Evolutionary conservation across 2,888 invertebrate genomes (phyloP).

Genomic region (Micropterix aruncella): DNA sequence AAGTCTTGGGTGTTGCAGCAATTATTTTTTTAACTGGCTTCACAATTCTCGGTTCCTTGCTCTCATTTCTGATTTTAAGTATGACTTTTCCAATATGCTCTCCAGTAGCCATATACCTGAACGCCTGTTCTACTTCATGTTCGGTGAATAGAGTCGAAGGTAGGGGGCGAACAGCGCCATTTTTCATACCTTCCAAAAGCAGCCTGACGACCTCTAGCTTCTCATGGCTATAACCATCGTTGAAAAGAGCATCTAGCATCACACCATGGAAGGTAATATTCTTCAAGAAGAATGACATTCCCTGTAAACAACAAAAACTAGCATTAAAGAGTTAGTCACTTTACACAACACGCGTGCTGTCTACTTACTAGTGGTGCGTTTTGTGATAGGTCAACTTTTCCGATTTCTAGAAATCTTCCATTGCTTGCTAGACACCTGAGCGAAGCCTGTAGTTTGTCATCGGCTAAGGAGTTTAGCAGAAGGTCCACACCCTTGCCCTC

Average conservation of each 20-base stretch:
- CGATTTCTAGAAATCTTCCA: slow-evolving; percentile 95
- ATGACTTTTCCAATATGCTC: slow-evolving; percentile 97
- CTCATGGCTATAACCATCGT: slow-evolving; percentile 48
- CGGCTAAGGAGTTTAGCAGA: slow-evolving; percentile 92
- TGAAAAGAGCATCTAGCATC: slow-evolving; percentile 86
- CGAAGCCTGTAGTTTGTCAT: slow-evolving; percentile 88
- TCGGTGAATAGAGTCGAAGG: slow-evolving; percentile 75
- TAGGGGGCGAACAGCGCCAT: slow-evolving; percentile 81
- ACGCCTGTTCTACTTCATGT: slow-evolving; percentile 83
- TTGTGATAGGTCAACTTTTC: slow-evolving; percentile 92
- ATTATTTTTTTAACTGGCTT: slow-evolving; percentile 45
- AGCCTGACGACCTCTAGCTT: slow-evolving; percentile 63
- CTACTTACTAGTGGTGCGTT: slow-evolving; percentile 57
- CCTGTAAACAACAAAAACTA: slow-evolving; percentile 26
- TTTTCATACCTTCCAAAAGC: slow-evolving; percentile 71
- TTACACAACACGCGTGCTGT: neutral
- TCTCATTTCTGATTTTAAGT: slow-evolving; percentile 78
- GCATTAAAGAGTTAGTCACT: no score
- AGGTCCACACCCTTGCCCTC: slow-evolving; percentile 86
- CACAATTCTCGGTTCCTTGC: slow-evolving; percentile 28
- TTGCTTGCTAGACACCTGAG: slow-evolving; percentile 83
- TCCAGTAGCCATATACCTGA: slow-evolving; percentile 91
- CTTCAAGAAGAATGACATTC: slow-evolving; percentile 91
- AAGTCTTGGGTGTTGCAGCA: slow-evolving; percentile 71
- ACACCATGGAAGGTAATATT: slow-evolving; percentile 97